Base-by-base conservation (phyloP, 2,797 vertebrate species). In the Anguilla pacifica region DNA sequence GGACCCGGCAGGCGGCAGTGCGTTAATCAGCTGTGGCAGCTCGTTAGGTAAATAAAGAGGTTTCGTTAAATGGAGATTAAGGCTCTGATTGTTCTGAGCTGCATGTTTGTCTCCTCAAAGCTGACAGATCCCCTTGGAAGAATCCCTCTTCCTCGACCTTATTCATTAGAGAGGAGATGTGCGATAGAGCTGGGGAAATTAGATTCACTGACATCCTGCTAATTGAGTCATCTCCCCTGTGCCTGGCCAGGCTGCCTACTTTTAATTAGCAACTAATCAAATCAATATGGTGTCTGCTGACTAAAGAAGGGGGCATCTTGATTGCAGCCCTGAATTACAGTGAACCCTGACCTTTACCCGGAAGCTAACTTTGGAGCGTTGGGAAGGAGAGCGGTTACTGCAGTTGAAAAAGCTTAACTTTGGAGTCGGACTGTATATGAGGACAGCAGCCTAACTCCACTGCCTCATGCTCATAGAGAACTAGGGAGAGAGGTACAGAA, bases 241-340 rank as follows among this genome's bases (percentile, higher is more conserved):
- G 96, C 94, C 94, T 94, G 94, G 95, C 95, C 96, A 96, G 96
- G 94, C 96, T 95, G 96, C 95, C 96, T 94, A 94, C 93, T 97
- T 97, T 98, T 98, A 98, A 99, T 98, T 98, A 97, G 96, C 95
- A 95, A 95, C 96, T 98, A 98, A 98, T 98, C 97, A 98, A 96
- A 97, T 98, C 98, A 98, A 98, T 97, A 97, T 93, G 97, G 96
- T 92, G 92, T 93, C 90, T 95, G 96, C 93, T 95, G 94, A 95
- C 95, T 94, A 92, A 57, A 89, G 90, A 90, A 92, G 92, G 92
- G 91, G 90, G 67, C 83, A 90, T 90, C 88, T 89, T 87, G 85
- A 87, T 67, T 43, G 91, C 89, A 89, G 89, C 87, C 0, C 89
- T 90, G 89, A 92, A 94, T 91, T 91, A 88, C 91, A 86, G 91